Percentiles rank a stretch among this genome's conserved stretches.
Evolutionary conservation across 2,113 vertebrate genomes (phyloP).

Genomic region (Stigmatopora nigra): DNA sequence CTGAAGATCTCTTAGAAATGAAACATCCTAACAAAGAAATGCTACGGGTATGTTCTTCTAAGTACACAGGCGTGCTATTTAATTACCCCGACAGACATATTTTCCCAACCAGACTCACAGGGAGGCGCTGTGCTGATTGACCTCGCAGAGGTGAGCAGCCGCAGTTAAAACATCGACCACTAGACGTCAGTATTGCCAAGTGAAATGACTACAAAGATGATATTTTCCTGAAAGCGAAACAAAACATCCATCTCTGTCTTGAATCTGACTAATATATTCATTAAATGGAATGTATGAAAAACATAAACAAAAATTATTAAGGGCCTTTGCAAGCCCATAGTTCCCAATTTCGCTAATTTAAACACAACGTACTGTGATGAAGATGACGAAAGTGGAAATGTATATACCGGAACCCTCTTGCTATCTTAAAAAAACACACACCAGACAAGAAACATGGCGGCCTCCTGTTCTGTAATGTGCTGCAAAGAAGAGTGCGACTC

Average conservation of each 20-base stretch:
- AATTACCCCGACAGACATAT: slow-evolving; percentile 35
- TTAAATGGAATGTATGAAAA: neutral
- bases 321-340: neutral
- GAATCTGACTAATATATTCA: neutral
- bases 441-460: slow-evolving; percentile 57
- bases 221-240: neutral
- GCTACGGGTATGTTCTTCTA: no score
- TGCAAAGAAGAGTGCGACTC: slow-evolving; percentile 49
- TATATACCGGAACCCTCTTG: neutral
- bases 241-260: neutral
- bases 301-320: neutral
- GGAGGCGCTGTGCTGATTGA: slow-evolving; percentile 54
- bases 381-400: slow-evolving; percentile 23
- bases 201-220: neutral
- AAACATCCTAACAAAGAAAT: no score
- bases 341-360: neutral
- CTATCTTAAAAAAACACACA: neutral
- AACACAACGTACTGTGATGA: neutral
- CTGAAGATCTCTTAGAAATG: neutral
- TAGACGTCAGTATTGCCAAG: slow-evolving; percentile 12
- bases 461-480: slow-evolving; percentile 49
- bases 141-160: slow-evolving; percentile 18
- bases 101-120: slow-evolving; percentile 56
- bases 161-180: slow-evolving; percentile 15
- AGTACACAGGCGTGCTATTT: slow-evolving; percentile 6